Evolutionary conservation across 1,140 invertebrate species (phyloP).

Genomic region (Danaus melanippus): DNA sequence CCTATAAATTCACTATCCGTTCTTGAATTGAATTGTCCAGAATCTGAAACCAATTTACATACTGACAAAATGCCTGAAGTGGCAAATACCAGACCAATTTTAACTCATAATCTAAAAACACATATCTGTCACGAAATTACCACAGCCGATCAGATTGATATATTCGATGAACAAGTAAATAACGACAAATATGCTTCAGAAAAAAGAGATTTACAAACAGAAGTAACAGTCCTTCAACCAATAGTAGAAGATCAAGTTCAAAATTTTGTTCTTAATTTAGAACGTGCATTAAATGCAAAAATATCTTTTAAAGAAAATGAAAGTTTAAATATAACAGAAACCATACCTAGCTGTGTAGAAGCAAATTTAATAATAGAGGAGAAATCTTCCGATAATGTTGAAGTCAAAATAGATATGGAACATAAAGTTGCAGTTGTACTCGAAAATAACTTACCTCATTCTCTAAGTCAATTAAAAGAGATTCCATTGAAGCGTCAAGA

Average conservation of each 20-base stretch:
- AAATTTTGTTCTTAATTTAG: constrained; percentile 30
- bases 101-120: constrained; percentile 44
- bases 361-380: constrained; percentile 24
- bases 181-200: constrained; percentile 31
- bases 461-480: constrained; percentile 26
- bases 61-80: constrained; percentile 31
- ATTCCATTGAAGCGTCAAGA: constrained; percentile 26
- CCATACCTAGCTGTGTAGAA: constrained; percentile 30
- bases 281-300: constrained; percentile 25
- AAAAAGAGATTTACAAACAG: constrained; percentile 42
- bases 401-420: constrained; percentile 35
- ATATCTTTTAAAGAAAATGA: constrained; percentile 38
- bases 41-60: constrained; percentile 40
- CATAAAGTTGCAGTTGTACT: constrained; percentile 46
- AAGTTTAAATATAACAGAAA: constrained; percentile 51
- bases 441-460: constrained; percentile 41
- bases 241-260: constrained; percentile 41
- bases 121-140: constrained; percentile 44
- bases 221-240: constrained; percentile 50
- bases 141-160: constrained; percentile 43
- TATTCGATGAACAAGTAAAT: constrained; percentile 18
- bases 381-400: constrained; percentile 25
- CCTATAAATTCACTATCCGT: constrained; percentile 43
- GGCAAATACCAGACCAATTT: constrained; percentile 25
- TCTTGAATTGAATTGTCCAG: constrained; percentile 39